A percentile compares a stretch with the other conserved stretches of the same genome.
Evolutionary conservation across 2,113 vertebrate species (phyloP).

Genomic region (Xenopus tropicalis): UCB_Xtro_10.0 CM004451.2:58809001-58809500

Average conservation of each 20-base stretch:
- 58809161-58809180: slow-evolving; percentile 8
- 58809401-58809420: slow-evolving; percentile 72
- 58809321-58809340: slow-evolving; percentile 64
- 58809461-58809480: slow-evolving; percentile 71
- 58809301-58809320: slow-evolving; percentile 61
- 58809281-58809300: slow-evolving; percentile 53
- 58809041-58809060: neutral
- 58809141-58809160: neutral
- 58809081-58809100: neutral
- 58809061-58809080: slow-evolving; percentile 3
- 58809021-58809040: neutral
- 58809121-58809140: neutral
- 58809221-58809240: slow-evolving; percentile 43
- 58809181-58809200: slow-evolving; percentile 37
- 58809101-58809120: neutral
- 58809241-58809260: slow-evolving; percentile 62
- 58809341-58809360: slow-evolving; percentile 30
- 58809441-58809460: slow-evolving; percentile 64
- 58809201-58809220: slow-evolving; percentile 55
- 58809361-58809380: slow-evolving; percentile 54
- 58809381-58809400: slow-evolving; percentile 64
- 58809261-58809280: slow-evolving; percentile 50
- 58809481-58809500: slow-evolving; percentile 57
- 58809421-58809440: slow-evolving; percentile 66
- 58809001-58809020: too few species aligned